Percentiles rank a stretch among this genome's conserved stretches.
Evolutionary conservation across 2,797 vertebrate species (phyloP).

Genomic region (Balearica regulorum): DNA sequence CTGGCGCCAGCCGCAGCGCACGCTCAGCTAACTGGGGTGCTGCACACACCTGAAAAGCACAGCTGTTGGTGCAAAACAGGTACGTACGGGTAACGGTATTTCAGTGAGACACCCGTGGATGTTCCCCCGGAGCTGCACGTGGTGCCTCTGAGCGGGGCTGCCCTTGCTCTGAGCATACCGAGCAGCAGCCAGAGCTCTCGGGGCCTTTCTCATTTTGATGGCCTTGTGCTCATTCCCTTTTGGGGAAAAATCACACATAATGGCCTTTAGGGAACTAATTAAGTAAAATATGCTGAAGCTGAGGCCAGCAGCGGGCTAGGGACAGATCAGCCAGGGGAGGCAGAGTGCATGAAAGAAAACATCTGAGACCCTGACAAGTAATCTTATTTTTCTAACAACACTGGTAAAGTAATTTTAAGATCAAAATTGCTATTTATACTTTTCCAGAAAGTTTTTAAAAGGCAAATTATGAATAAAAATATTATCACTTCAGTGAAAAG

Average conservation of each 20-base stretch:
- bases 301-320: not conserved
- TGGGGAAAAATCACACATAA: not conserved
- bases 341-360: not conserved
- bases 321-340: not conserved
- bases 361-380: not conserved
- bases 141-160: not conserved
- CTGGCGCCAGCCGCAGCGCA: too few species aligned
- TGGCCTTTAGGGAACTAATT: not conserved
- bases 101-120: rapidly evolving
- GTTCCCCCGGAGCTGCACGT: not conserved
- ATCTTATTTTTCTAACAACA: not conserved
- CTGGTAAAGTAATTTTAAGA: not conserved
- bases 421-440: not conserved
- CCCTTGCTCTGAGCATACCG: rapidly evolving
- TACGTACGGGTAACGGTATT: rapidly evolving
- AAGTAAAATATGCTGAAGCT: not conserved
- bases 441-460: not conserved
- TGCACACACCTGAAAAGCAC: rapidly evolving
- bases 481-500: not conserved
- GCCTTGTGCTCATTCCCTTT: not conserved
- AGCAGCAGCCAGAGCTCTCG: not conserved
- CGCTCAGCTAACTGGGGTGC: too few species aligned
- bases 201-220: not conserved
- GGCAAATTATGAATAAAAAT: not conserved
- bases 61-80: rapidly evolving